Percentiles rank a stretch among this genome's conserved stretches.
Conservation (phyloP, 2,797 vertebrate species). For the Mionectes olivaceus region DNA sequence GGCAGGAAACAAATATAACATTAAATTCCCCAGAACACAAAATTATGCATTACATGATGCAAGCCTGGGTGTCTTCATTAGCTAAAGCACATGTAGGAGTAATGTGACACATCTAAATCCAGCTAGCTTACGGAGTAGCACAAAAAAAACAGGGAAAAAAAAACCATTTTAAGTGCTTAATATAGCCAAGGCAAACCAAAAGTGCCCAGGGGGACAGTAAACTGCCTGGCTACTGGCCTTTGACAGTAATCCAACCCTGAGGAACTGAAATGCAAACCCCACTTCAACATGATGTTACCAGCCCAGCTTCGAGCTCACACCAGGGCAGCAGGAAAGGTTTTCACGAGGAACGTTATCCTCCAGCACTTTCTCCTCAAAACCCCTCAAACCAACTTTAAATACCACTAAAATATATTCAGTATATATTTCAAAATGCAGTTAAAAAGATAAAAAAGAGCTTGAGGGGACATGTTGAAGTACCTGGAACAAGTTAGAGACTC, state of each 20-base stretch:
- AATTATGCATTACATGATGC: background rate
- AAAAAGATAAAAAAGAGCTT: background rate
- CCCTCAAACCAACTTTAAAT: background rate
- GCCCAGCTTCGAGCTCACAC: background rate
- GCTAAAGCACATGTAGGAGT: background rate
- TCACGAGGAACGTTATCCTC: background rate
- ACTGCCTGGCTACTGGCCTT: background rate
- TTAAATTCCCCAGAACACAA: background rate
- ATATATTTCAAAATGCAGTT: background rate
- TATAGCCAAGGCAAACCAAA: background rate
- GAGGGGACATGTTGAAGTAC: background rate
- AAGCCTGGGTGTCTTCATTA: background rate
- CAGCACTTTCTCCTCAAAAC: background rate
- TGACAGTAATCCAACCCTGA: background rate
- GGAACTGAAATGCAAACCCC: conserved; percentile 27
- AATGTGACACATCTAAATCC: background rate
- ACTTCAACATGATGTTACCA: background rate
- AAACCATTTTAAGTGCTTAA: background rate
- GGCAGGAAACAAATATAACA: background rate
- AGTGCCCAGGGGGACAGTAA: background rate
- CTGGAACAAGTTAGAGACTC: background rate
- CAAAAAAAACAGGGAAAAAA: background rate
- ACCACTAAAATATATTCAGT: background rate
- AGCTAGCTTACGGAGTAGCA: background rate
- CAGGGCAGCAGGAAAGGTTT: background rate